phyloP scores from a whole-genome alignment of 2,888 invertebrate genomes.

The Saturnia japonica region DNA sequence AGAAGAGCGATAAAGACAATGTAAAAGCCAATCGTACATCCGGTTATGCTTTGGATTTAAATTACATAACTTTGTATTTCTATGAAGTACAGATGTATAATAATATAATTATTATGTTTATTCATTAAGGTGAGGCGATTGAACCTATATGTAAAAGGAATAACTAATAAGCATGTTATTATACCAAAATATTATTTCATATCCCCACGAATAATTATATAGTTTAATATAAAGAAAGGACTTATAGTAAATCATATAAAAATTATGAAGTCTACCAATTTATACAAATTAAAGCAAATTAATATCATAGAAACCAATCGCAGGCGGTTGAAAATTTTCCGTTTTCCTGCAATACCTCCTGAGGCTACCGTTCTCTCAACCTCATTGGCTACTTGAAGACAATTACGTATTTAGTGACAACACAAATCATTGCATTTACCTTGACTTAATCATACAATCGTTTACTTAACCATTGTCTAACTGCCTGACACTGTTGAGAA shows the following conservation, averaged over 20 bases:
- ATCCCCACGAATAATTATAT: background rate
- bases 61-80: conserved; percentile 1
- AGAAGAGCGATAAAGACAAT: conserved; percentile 4
- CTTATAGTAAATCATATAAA: background rate
- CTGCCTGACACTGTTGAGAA: conserved; percentile 30
- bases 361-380: conserved; percentile 29
- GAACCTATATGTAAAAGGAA: background rate
- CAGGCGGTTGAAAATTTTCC: background rate
- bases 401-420: conserved; percentile 38
- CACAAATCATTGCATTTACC: conserved; percentile 44
- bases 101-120: background rate
- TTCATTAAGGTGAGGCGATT: background rate
- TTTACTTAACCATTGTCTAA: conserved; percentile 36
- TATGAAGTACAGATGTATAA: background rate
- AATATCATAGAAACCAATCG: background rate
- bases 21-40: conserved; percentile 8
- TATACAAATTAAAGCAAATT: background rate
- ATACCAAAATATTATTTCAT: background rate
- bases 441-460: conserved; percentile 45
- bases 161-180: background rate
- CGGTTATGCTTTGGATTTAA: conserved; percentile 14
- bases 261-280: background rate
- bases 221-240: too few species aligned
- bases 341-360: conserved; percentile 21
- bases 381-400: conserved; percentile 27